A percentile compares a stretch with the other conserved stretches of the same genome.
Evolutionary conservation across 2,888 invertebrate species (phyloP).

Genomic region (Drosophila gaucha): DNA sequence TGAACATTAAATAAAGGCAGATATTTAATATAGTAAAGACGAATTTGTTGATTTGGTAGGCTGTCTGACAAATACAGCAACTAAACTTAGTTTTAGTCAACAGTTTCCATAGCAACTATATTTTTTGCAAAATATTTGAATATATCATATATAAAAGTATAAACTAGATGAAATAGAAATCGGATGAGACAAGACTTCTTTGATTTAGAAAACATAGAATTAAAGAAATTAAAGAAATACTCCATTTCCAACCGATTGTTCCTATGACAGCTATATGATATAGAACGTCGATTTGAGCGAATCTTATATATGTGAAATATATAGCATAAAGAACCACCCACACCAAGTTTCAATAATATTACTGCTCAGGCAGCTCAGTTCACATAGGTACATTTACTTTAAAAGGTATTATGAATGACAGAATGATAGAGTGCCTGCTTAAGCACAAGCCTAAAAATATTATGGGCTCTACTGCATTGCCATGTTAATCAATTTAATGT

Average conservation of each 20-base stretch:
- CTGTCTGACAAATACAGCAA: no score
- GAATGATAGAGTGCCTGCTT: not conserved
- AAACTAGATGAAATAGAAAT: no score
- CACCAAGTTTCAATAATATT: not conserved
- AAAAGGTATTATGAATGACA: slow-evolving; percentile 3
- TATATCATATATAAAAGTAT: no score
- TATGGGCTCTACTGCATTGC: not conserved
- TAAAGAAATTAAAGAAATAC: no score
- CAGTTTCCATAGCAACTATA: no score
- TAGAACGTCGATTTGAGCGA: not conserved
- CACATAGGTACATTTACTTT: not conserved
- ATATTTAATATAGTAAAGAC: no score
- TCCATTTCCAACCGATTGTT: not conserved
- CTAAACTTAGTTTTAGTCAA: no score
- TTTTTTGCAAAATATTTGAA: no score
- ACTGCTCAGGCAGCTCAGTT: not conserved
- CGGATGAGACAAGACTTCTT: not conserved
- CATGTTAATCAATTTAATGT: slow-evolving; percentile 17
- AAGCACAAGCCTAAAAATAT: slow-evolving; percentile 1
- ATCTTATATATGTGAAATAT: not conserved
- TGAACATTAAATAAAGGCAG: no score
- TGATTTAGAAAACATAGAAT: no score
- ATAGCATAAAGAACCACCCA: no score
- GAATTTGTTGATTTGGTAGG: no score
- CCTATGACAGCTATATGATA: not conserved